Evolutionary conservation across 2,113 vertebrate species (phyloP), one percentile per base, ranked within the genome.

Genomic region (Lucifuga dentata): DNA sequence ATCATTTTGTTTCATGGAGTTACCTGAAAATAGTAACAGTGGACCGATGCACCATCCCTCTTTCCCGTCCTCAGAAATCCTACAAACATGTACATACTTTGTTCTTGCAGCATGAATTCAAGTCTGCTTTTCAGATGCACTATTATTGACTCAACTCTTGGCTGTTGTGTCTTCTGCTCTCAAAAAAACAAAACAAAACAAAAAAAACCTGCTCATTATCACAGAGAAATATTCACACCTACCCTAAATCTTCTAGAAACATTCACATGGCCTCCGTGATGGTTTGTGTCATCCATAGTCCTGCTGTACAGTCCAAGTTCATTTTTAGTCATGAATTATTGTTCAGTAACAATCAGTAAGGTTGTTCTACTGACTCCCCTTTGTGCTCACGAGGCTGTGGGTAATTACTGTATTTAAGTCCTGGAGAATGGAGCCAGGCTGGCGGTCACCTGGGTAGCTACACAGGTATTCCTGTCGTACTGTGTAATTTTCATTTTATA

Each of bases 361-460:
- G 38, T 51, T 53, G 11, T 26, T 63, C 72, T 46, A 57, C 55
- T 39, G 60, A 63, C 64, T 74, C 26, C 19, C 5, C 17, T 48
- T 57, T 58, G 58, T 81, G 73, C 51, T 68, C 68, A 48, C 46
- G 72, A 64, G 51, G 41, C 67, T 70, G 71, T 62, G 74, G 62
- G 69, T 88, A 88, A 88, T 90, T 76, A 87, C 78, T 83, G 60
- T 91, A 83, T 86, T 89, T 90, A 88, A 61, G 46, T 84, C 35
- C 56, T 21, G 41, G 50, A 72, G 55, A 62, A 68, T 78, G 81
- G 71, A 88, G 86, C 73, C 85, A 86, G 77, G 74, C 78, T 72
- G 72, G 79, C 80, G 72, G 81, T 92, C 88, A 92, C 89, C 88
- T 92, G 90, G 88, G 85, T 71, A 88, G 86, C 78, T 68, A 20